A percentile compares a stretch with the other conserved stretches of the same genome.
Evolutionary conservation across 2,113 vertebrate species (phyloP).

Genomic region (Rostratula benghalensis): DNA sequence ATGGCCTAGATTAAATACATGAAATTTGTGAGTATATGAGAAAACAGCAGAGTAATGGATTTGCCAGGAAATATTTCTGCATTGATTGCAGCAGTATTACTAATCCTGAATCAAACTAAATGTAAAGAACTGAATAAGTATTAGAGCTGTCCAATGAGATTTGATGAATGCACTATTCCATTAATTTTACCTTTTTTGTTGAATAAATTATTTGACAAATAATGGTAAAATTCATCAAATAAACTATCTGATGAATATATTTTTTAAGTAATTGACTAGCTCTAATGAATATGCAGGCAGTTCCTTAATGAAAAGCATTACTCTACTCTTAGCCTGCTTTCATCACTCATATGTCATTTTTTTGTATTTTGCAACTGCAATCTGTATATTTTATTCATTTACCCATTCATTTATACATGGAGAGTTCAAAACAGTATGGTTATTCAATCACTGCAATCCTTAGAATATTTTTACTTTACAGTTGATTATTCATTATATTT

Average conservation of each 20-base stretch:
- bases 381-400: conserved; percentile 65
- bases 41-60: conserved; percentile 28
- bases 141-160: conserved; percentile 19
- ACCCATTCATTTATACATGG: conserved; percentile 47
- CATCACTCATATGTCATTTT: conserved; percentile 54
- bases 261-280: conserved; percentile 46
- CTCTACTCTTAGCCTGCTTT: conserved; percentile 56
- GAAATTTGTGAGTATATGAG: neutral
- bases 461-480: conserved; percentile 30
- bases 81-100: conserved; percentile 30
- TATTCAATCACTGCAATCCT: conserved; percentile 42
- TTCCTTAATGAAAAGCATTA: conserved; percentile 63
- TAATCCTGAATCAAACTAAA: conserved; percentile 44
- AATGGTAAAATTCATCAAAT: conserved; percentile 66
- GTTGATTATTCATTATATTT: conserved; percentile 33
- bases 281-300: conserved; percentile 64
- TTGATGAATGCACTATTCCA: conserved; percentile 42
- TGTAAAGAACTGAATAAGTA: conserved; percentile 23
- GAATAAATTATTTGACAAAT: conserved; percentile 69
- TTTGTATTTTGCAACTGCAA: conserved; percentile 47
- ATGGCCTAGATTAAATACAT: neutral
- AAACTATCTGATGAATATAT: conserved; percentile 59
- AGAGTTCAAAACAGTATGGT: conserved; percentile 19
- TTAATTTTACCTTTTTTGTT: conserved; percentile 63
- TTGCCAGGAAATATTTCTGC: conserved; percentile 23